Evolutionary conservation across 2,113 vertebrate species (phyloP).

Genomic region (Cinclus cinclus): DNA sequence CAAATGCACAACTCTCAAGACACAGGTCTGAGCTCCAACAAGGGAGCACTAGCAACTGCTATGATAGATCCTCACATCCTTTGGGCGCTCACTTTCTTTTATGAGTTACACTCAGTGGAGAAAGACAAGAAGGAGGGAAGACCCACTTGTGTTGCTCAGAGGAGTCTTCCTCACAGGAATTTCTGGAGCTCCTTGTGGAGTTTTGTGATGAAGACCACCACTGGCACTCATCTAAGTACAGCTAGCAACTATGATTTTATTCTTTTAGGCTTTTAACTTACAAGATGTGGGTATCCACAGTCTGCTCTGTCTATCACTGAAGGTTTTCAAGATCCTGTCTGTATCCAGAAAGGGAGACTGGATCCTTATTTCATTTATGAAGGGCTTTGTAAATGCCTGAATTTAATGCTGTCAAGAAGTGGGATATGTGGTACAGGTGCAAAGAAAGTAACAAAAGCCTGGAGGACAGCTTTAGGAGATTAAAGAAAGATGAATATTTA

Average conservation of each 20-base stretch:
- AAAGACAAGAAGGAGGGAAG: neutral
- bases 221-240: neutral
- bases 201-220: neutral
- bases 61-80: neutral
- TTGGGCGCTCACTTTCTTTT: neutral
- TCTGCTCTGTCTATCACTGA: neutral
- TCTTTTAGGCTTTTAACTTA: neutral
- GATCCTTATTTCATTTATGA: neutral
- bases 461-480: neutral
- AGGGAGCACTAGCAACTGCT: neutral
- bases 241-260: neutral
- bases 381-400: neutral
- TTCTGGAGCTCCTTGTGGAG: neutral
- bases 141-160: neutral
- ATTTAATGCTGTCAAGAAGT: neutral
- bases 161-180: neutral
- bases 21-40: neutral
- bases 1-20: rapidly evolving
- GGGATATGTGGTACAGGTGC: neutral
- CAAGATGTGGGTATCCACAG: neutral
- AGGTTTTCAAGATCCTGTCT: neutral
- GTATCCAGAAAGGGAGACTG: neutral
- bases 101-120: neutral
- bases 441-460: neutral
- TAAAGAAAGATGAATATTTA: neutral